Evolutionary conservation across 2,113 vertebrate species (phyloP).

Genomic region (Panthera leo): DNA sequence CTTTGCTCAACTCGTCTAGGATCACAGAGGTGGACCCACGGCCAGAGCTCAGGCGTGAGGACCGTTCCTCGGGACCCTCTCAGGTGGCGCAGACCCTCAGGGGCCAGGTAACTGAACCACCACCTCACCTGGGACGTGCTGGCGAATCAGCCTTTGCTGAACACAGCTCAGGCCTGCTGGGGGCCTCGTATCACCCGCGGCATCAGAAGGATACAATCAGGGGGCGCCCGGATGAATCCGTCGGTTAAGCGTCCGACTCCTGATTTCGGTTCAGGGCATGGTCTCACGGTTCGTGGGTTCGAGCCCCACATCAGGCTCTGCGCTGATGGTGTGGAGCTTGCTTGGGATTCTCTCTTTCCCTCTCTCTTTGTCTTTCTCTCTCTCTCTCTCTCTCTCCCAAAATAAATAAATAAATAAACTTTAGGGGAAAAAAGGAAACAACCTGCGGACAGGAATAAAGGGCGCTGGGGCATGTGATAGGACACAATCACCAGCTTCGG

Average conservation of each 20-base stretch:
- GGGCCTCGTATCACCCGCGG: background rate
- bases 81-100: background rate
- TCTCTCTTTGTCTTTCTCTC: too few relatives aligned
- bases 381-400: too few relatives aligned
- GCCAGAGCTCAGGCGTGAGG: background rate
- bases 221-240: background rate
- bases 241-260: too few relatives aligned
- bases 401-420: too few relatives aligned
- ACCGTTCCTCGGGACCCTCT: background rate
- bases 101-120: background rate
- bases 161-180: background rate
- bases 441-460: background rate
- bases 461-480: rapidly evolving
- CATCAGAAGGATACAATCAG: background rate
- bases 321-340: too few relatives aligned
- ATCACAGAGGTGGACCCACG: rapidly evolving
- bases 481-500: background rate
- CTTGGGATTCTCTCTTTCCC: too few relatives aligned
- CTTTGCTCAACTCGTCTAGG: too few relatives aligned
- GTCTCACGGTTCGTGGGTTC: too few relatives aligned
- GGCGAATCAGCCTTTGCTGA: background rate
- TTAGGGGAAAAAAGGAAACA: background rate
- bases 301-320: too few relatives aligned
- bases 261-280: too few relatives aligned
- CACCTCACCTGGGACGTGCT: background rate